Base-by-base conservation (phyloP, 2,888 invertebrate genomes). In the Pyrgus malvae region DNA sequence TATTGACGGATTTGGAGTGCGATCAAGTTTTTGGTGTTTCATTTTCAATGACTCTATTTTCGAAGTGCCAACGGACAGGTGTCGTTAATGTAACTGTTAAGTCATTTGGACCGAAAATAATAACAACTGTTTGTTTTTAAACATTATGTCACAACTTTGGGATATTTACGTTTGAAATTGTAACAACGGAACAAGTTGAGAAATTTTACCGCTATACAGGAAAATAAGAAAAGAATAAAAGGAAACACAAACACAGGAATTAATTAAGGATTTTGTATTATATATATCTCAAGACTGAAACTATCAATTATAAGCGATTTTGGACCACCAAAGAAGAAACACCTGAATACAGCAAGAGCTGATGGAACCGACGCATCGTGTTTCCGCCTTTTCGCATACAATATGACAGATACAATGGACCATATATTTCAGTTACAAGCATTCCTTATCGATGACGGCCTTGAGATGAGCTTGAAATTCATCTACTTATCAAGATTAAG, bases 401-500 rank as follows among this genome's bases (percentile, higher is more conserved):
- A 55, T 5, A 12, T 37, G 48, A 38, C 17, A 35, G 37, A 37
- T 16, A 48, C 46, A 44, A 27, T 27, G 17, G 27, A 25, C 12
- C 27, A 31, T 27, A 25, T 44, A 44, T 33, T 41, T 44, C 38
- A 25, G 50, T 44, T 46, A 48, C 37, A 44, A 42, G 58, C 49
- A 55, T 58, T 62, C 72, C 76, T 87, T 86, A 87, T 87, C 87
- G 65, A 64, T 61, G 55, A 58, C 68, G 72, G 63, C 86, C 85
- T 85, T 84, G 81, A 72, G 75, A 78, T 76, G 75, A 80, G 71
- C 72, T 67, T 65, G 66, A 70, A 73, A 75, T 74, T 70, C 29
- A 74, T 72, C 70, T 69, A 66, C 76, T 83, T 83, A 85, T 84
- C 82, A 76, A 80, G 84, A 82, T 84, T 82, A 81, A 75, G 70